These are phyloP conservation scores for Brachymystax lenok DNA, from an alignment of 2,797 vertebrate species.

Conservation along the genomic window DNA sequence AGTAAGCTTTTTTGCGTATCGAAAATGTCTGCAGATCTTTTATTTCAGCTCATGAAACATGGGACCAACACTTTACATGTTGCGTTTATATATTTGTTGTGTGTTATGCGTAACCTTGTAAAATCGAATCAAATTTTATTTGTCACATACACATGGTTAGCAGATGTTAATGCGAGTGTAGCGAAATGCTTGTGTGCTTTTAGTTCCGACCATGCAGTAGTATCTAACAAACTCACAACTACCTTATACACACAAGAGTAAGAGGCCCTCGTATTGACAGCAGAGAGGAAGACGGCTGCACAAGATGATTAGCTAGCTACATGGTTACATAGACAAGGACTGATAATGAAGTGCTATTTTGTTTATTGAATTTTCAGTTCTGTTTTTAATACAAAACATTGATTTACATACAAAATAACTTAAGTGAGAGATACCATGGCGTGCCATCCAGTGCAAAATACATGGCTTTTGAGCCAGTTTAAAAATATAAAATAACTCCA, in stretches of 20 bases:
- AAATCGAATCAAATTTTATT: no score
- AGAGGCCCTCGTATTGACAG: not conserved
- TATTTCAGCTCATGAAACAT: no score
- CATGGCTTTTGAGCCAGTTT: slow-evolving; percentile 54
- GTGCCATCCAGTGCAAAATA: slow-evolving; percentile 71
- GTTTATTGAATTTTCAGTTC: slow-evolving; percentile 68
- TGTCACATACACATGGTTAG: no score
- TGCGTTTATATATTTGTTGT: not conserved
- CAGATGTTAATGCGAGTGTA: no score
- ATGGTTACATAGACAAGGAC: not conserved
- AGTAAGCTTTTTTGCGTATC: no score
- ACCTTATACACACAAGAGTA: no score
- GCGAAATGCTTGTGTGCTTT: no score
- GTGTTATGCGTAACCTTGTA: not conserved
- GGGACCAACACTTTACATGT: no score
- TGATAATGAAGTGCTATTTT: slow-evolving; percentile 13
- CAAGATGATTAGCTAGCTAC: no score
- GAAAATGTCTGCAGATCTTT: no score
- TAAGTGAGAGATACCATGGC: slow-evolving; percentile 55
- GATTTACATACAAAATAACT: slow-evolving; percentile 64
- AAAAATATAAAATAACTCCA: slow-evolving; percentile 50
- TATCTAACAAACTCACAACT: no score
- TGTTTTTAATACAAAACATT: slow-evolving; percentile 51
- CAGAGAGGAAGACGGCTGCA: not conserved
- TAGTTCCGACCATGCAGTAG: no score